Evolutionary conservation across 2,797 vertebrate species (phyloP).

Genomic region (Sternarchorhynchus goeldii): DNA sequence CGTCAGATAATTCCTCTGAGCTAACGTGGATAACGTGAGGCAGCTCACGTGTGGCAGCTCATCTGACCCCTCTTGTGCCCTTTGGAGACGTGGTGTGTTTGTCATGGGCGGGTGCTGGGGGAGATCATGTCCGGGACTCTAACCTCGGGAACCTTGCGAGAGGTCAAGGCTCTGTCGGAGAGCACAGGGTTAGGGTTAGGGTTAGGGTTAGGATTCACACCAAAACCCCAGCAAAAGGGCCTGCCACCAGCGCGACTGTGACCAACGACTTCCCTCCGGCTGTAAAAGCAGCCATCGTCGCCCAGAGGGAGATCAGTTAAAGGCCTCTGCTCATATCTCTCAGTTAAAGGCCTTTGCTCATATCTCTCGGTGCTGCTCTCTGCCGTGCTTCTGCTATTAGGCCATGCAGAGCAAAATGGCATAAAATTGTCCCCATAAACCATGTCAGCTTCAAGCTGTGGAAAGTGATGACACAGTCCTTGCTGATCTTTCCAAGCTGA

Average conservation of each 20-base stretch:
- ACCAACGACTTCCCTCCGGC: constrained; percentile 42
- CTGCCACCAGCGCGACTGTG: constrained; percentile 38
- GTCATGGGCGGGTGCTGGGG: constrained; percentile 52
- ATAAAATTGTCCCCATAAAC: constrained; percentile 54
- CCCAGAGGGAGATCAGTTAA: constrained; percentile 45
- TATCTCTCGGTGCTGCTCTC: constrained; percentile 37
- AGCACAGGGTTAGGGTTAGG: neutral
- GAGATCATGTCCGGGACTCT: constrained; percentile 45
- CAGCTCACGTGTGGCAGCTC: constrained; percentile 26
- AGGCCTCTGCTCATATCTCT: constrained; percentile 24
- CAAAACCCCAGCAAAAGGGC: constrained; percentile 45
- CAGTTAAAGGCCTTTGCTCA: constrained; percentile 31
- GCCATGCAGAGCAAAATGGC: constrained; percentile 53
- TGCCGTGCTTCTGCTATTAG: constrained; percentile 45
- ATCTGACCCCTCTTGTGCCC: constrained; percentile 15
- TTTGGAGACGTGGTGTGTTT: constrained; percentile 45
- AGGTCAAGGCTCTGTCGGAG: constrained; percentile 61
- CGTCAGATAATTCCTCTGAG: constrained; percentile 35
- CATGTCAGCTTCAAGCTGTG: constrained; percentile 39
- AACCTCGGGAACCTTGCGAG: constrained; percentile 44
- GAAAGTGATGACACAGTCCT: constrained; percentile 42
- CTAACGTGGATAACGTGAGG: constrained; percentile 37
- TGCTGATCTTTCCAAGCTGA: constrained; percentile 40
- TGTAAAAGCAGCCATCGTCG: constrained; percentile 36
- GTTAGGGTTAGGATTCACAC: neutral